Conservation (phyloP, 1,140 invertebrate genomes). For the Papilio polyxenes region DNA sequence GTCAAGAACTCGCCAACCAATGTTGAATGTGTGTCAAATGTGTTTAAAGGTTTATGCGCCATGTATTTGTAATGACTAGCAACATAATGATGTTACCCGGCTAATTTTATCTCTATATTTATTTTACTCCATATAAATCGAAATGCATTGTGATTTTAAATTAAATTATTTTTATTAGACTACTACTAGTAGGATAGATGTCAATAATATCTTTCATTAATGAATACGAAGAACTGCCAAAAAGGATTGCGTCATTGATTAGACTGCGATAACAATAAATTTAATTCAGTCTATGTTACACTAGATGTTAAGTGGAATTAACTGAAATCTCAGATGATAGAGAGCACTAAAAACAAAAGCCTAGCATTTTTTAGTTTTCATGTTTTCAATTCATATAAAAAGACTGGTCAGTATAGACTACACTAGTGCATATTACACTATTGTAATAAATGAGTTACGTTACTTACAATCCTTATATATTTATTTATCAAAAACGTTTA, state of each 20-base stretch:
- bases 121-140: background rate
- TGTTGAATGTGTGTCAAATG: background rate
- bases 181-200: background rate
- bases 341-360: background rate
- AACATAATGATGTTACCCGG: background rate
- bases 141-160: background rate
- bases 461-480: background rate
- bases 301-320: conserved; percentile 9
- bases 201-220: background rate
- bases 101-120: background rate
- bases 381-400: background rate
- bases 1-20: background rate
- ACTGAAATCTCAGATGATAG: background rate
- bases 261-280: background rate
- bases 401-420: no score
- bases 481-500: background rate
- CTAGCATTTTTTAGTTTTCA: conserved; percentile 3
- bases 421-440: no score
- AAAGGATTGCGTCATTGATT: background rate
- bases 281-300: background rate
- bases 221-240: background rate
- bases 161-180: background rate
- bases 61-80: background rate
- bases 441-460: no score
- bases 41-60: background rate